Base-by-base conservation (phyloP, 1,140 invertebrate genomes). In the Trichonephila clavata region DNA sequence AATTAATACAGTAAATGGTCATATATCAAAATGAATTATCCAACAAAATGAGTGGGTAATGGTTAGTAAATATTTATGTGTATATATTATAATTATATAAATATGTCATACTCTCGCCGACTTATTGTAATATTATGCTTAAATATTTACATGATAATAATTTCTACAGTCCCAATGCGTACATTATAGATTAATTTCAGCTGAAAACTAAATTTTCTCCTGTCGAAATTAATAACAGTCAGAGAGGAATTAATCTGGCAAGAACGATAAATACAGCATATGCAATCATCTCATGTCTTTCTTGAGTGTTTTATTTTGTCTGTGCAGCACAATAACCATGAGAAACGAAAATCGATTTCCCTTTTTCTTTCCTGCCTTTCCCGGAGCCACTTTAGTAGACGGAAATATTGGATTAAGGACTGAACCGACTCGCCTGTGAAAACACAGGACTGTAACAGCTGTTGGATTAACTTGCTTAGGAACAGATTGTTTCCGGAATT, bases 401-500 rank as follows among this genome's bases (percentile, higher is more conserved):
- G 68, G 60, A 89, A 89, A 89, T 89, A 89, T 89, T 71, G 87
- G 87, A 89, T 89, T 89, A 89, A 68, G 68, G 57, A 77, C n/a
- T 10, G 27, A 27, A 77, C 65, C 87, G 68, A 77, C 43, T 89
- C 39, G 87, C 63, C 39, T 89, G 87, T 89, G 87, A 89, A 89
- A 89, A 89, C 43, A 89, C 63, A 89, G 68, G 68, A 65, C 65
- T 59, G 87, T 65, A 77, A 89, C 87, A 89, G 87, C 63, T 89
- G 87, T n/a, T 21, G 57, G 87, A 89, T 89, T 89, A 89, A 89
- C 87, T 89, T 60, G 68, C 87, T 77, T 71, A 89, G 43, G 87
- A 68, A 77, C 87, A 89, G 87, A 89, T 89, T 89, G 87, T 89
- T 89, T 89, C 87, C 87, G 87, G 63, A 68, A 77, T 89, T 89